These are phyloP conservation scores for Caenorhabditis sp. DNA, from an alignment of 2,888 invertebrate genomes.

Conservation along the genomic window DNA sequence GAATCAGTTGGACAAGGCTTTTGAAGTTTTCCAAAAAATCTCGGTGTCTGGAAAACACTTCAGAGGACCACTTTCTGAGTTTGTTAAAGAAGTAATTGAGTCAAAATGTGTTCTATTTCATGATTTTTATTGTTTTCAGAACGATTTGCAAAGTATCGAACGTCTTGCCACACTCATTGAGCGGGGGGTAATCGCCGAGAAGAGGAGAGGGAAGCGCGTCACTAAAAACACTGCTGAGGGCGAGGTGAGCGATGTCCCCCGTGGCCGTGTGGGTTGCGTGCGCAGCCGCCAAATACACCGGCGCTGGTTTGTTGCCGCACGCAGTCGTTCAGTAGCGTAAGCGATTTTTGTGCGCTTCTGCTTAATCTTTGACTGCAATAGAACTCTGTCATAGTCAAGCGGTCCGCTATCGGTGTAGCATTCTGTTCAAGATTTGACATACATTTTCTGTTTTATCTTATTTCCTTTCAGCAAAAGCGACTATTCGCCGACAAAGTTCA, in stretches of 20 bases:
- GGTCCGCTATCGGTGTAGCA: constrained; percentile 58
- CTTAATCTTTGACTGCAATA: constrained; percentile 66
- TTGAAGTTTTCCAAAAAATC: constrained; percentile 44
- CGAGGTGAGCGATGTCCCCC: constrained; percentile 38
- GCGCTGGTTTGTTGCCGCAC: constrained; percentile 42
- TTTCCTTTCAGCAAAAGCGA: constrained; percentile 36
- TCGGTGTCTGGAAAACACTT: constrained; percentile 61
- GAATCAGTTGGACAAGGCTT: constrained; percentile 37
- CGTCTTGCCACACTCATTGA: constrained; percentile 44
- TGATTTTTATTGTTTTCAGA: constrained; percentile 34
- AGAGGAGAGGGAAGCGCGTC: constrained; percentile 23
- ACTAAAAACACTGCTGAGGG: constrained; percentile 21
- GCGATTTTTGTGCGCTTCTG: constrained; percentile 48
- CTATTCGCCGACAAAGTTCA: constrained; percentile 30
- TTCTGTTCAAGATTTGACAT: constrained; percentile 65
- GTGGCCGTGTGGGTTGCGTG: constrained; percentile 24
- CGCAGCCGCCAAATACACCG: neutral
- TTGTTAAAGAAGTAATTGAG: constrained; percentile 48
- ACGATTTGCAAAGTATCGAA: constrained; percentile 55
- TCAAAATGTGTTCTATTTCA: neutral
- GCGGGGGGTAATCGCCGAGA: constrained; percentile 58
- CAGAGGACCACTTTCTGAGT: constrained; percentile 21
- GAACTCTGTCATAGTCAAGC: constrained; percentile 56
- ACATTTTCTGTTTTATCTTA: constrained; percentile 43
- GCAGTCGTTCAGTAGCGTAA: constrained; percentile 67